These are phyloP conservation scores for Mnemiopsis leidyi DNA, from an alignment of 37 sponge, comb jelly and placozoan genomes.

Conservation along the genomic window DNA sequence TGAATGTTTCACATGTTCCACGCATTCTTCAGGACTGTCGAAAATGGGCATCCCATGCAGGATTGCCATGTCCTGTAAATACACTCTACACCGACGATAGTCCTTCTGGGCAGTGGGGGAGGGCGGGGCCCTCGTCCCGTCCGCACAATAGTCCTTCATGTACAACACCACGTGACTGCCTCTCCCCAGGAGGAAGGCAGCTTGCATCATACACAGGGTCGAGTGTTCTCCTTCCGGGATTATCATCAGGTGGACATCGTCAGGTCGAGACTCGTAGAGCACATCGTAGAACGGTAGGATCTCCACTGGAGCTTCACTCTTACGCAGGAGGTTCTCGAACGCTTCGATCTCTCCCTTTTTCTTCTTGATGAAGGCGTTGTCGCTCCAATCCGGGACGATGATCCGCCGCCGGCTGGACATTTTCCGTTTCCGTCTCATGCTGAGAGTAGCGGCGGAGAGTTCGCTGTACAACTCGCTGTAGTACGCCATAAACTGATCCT, in stretches of 20 bases:
- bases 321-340: background rate
- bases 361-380: slow-evolving; percentile 42
- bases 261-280: background rate
- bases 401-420: background rate
- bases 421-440: background rate
- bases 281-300: slow-evolving; percentile 46
- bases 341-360: slow-evolving; percentile 54
- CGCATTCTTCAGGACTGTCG: slow-evolving; percentile 27
- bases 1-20: background rate
- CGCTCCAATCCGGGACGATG: slow-evolving; percentile 33
- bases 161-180: slow-evolving; percentile 11
- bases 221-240: slow-evolving; percentile 45
- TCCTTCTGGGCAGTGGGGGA: slow-evolving; percentile 59
- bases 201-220: slow-evolving; percentile 33
- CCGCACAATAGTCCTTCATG: slow-evolving; percentile 61
- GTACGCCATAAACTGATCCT: slow-evolving; percentile 23
- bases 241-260: background rate
- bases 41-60: background rate
- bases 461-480: slow-evolving; percentile 43
- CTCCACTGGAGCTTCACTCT: background rate
- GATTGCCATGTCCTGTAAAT: slow-evolving; percentile 35
- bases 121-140: slow-evolving; percentile 31
- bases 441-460: background rate
- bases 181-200: background rate
- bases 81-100: slow-evolving; percentile 31